phyloP scores from a whole-genome alignment of 2,113 vertebrate species.

The Odocoileus virginianus region DNA sequence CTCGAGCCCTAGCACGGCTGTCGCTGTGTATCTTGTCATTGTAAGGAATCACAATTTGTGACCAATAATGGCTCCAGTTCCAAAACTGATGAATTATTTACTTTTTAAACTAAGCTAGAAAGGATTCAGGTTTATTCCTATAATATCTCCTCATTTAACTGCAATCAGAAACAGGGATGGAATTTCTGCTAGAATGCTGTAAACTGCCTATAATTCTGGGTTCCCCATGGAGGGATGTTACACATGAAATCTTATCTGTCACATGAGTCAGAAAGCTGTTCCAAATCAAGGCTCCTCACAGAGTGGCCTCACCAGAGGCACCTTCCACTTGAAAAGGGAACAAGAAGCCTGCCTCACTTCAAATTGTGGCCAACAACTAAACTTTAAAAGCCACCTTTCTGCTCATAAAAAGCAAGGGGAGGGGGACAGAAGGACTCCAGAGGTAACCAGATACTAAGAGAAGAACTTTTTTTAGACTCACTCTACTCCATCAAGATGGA shows the following conservation, averaged over 20 bases:
- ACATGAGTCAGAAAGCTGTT: neutral
- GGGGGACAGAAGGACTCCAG: neutral
- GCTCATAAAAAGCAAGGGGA: neutral
- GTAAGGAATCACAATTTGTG: neutral
- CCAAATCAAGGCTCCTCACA: neutral
- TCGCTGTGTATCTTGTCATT: neutral
- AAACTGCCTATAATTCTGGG: neutral
- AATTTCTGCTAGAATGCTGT: neutral
- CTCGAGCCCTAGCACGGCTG: neutral
- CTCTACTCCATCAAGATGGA: neutral
- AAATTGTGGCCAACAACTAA: neutral
- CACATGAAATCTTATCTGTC: neutral
- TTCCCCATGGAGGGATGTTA: neutral
- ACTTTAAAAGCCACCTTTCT: neutral
- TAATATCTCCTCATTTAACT: neutral
- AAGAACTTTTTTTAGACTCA: neutral
- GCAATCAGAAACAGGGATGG: neutral
- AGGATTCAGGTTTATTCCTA: neutral
- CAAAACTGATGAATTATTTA: neutral
- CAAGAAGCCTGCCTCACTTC: neutral
- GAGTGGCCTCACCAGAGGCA: neutral
- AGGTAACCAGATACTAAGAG: neutral
- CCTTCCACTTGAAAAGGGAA: neutral
- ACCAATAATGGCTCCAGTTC: neutral
- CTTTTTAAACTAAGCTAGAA: slow-evolving; percentile 1